Evolutionary conservation across 2,113 vertebrate species (phyloP).

Genomic region (Pantherophis guttatus): DNA sequence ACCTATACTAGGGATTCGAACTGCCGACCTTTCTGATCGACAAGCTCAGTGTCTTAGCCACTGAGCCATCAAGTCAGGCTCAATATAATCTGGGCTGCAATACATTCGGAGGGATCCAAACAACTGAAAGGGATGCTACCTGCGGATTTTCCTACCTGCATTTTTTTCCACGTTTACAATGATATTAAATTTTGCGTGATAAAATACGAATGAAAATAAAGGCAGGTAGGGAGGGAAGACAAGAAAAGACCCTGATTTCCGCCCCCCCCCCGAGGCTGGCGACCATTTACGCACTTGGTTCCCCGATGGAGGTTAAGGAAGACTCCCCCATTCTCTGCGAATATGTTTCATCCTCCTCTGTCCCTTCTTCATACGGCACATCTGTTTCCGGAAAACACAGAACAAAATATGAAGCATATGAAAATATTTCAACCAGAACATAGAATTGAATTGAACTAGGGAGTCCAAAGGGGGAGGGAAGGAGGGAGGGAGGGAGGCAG

Average conservation of each 20-base stretch:
- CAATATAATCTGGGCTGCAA: not conserved
- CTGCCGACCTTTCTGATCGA: too few relatives aligned
- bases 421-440: not conserved
- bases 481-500: not conserved
- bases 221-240: not conserved
- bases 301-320: accelerated
- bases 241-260: not conserved
- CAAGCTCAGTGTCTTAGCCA: too few relatives aligned
- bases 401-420: not conserved
- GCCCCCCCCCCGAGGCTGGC: accelerated
- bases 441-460: not conserved
- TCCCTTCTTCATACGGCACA: not conserved
- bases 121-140: not conserved
- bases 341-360: not conserved
- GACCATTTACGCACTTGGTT: constrained; percentile 4
- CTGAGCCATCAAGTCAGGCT: too few relatives aligned
- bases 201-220: not conserved
- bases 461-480: not conserved
- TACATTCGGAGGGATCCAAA: not conserved
- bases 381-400: not conserved
- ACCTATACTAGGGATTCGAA: too few relatives aligned
- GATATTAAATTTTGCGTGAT: not conserved
- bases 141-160: not conserved
- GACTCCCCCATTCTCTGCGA: not conserved
- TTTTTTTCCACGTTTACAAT: not conserved